Evolutionary conservation across 2,113 vertebrate genomes (phyloP), one percentile per base, ranked within the genome.

Genomic region (Monarcha castaneiventris): DNA sequence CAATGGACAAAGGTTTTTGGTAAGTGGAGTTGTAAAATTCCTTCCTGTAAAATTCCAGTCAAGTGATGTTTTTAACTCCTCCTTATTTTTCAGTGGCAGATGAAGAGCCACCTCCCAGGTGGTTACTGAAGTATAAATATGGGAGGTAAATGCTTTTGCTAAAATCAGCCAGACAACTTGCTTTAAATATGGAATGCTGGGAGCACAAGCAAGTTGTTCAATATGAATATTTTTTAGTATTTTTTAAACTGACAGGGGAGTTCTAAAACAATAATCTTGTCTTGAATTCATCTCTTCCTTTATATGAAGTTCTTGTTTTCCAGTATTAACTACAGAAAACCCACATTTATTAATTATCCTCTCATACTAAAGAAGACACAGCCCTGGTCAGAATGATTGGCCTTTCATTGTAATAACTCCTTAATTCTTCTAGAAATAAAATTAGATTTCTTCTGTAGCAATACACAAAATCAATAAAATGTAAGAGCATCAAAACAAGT

Each of bases 1-100:
- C 55, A 98, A 88, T 10, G 99, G 99, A 13, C 97, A 97, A 48
- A 98, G 99, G 77, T 99, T 99, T 93, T 95, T 99, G 98, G 99
- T 99, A 97, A 99, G 99, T 96, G 85, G 25, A 58, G 33, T 4
- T 73, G 64, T 76, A 37, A 78, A 86, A 39, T 71, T 78, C 27
- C 37, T 62, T 68, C 68, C 84, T 74, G n/a, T 49, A 35, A 44
- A 69, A 77, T 66, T 64, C 87, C 72, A 39, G 0, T 7, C 14
- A 21, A n/a, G n/a, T 9, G 30, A 10, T 17, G 16, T 8, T 55
- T 86, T 76, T 2, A 5, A 11, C 20, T 54, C 56, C 41, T 69
- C 72, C 48, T 75, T 25, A 19, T 39, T 86, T 73, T 54, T n/a
- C 58, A 11, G 1, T 48, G 67, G 63, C 44, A 87, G 39, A 39